A percentile compares a stretch with the other conserved stretches of the same genome.
These are phyloP conservation scores for Pseudocheirus occidentalis DNA, from an alignment of 2,797 vertebrate species.

Conservation along the genomic window DNA sequence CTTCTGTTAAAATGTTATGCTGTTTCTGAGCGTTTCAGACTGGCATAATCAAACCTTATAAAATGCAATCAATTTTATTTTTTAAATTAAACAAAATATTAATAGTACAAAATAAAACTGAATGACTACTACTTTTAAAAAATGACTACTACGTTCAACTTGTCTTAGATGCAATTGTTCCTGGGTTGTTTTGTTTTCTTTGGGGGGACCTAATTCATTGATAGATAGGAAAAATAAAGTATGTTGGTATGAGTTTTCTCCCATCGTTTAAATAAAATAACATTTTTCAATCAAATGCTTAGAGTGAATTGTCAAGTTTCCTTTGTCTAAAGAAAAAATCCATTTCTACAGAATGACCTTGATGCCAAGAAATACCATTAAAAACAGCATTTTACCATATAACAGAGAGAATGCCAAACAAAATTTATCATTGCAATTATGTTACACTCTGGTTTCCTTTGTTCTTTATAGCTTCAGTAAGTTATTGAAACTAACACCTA, in stretches of 20 bases:
- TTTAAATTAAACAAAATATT: background rate
- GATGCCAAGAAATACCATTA: constrained; percentile 34
- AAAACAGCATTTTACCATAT: constrained; percentile 42
- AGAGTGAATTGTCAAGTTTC: constrained; percentile 20
- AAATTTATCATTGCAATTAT: constrained; percentile 15
- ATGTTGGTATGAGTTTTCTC: background rate
- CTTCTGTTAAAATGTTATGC: background rate
- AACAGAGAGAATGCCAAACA: background rate
- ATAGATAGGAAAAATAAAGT: background rate
- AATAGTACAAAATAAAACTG: background rate
- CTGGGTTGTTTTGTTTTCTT: background rate
- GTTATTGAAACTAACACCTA: constrained; percentile 32
- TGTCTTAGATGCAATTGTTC: background rate
- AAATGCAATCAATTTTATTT: background rate
- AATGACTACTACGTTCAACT: background rate
- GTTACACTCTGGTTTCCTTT: background rate
- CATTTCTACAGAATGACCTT: constrained; percentile 34
- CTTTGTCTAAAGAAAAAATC: constrained; percentile 43
- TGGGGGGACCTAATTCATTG: background rate
- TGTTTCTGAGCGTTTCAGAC: background rate
- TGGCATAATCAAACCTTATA: background rate
- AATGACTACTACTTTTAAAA: background rate
- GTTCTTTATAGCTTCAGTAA: background rate
- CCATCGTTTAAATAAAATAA: background rate
- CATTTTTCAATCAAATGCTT: constrained; percentile 36